Evolutionary conservation across 1,140 invertebrate genomes (phyloP).

Genomic region (Drosophila bipectinata): DNA sequence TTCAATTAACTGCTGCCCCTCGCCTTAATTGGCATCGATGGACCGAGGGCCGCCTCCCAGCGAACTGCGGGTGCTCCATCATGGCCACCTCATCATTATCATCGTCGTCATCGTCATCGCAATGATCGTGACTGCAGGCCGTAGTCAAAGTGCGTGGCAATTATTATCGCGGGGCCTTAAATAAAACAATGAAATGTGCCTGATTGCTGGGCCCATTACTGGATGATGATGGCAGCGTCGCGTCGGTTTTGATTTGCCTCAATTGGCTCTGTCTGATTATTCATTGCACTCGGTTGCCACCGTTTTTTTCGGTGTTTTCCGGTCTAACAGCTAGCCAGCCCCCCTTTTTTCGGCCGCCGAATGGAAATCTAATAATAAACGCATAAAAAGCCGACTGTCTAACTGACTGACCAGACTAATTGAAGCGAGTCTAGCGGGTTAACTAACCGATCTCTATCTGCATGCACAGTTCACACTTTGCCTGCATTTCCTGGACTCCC

Average conservation of each 20-base stretch:
- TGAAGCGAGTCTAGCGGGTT: constrained; percentile 72
- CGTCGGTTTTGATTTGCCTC: constrained; percentile 78
- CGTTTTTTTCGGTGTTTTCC: constrained; percentile 72
- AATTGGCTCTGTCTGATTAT: constrained; percentile 75
- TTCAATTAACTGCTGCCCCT: constrained; percentile 70
- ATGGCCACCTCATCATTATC: constrained; percentile 10
- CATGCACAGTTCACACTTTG: constrained; percentile 82
- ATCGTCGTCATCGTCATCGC: not conserved
- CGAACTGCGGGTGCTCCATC: constrained; percentile 61
- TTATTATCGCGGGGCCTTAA: constrained; percentile 74
- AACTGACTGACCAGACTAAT: constrained; percentile 73
- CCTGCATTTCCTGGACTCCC: constrained; percentile 66
- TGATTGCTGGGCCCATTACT: constrained; percentile 67
- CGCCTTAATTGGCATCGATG: constrained; percentile 64
- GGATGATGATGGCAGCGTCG: constrained; percentile 31
- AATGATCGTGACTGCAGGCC: constrained; percentile 10
- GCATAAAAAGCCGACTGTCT: constrained; percentile 36
- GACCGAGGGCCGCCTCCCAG: constrained; percentile 41
- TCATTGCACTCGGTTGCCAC: constrained; percentile 56
- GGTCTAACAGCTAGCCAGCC: constrained; percentile 49
- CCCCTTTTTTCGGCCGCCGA: constrained; percentile 19
- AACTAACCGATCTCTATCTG: constrained; percentile 67
- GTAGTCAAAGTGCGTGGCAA: constrained; percentile 82
- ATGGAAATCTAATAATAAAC: constrained; percentile 42
- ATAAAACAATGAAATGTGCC: constrained; percentile 79